Percentiles rank a stretch among this genome's conserved stretches.
phyloP scores from a whole-genome alignment of 2,113 vertebrate species.

The Oplegnathus fasciatus region DNA sequence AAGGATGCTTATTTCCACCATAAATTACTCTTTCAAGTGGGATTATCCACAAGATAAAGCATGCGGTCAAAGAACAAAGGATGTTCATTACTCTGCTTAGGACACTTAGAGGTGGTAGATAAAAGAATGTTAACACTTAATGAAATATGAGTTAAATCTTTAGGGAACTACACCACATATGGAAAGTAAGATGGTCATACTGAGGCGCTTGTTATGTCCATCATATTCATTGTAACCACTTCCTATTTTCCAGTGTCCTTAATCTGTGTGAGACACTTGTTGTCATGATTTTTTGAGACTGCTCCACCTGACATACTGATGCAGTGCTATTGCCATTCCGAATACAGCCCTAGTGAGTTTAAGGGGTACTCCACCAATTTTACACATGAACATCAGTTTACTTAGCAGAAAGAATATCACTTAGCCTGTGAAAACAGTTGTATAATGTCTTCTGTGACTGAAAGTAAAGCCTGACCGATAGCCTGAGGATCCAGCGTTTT shows the following conservation, averaged over 20 bases:
- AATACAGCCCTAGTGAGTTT: background rate
- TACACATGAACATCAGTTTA: too few species aligned
- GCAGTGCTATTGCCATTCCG: background rate
- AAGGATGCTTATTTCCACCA: conserved; percentile 40
- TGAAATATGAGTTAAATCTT: background rate
- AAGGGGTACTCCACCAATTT: too few species aligned
- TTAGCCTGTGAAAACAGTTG: too few species aligned
- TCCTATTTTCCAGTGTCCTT: background rate
- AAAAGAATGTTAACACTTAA: background rate
- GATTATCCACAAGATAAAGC: conserved; percentile 36
- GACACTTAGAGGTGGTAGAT: background rate
- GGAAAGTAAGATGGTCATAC: background rate
- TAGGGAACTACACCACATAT: too few species aligned
- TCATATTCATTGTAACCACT: too few species aligned
- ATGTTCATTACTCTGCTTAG: conserved; percentile 17
- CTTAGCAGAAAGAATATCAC: too few species aligned
- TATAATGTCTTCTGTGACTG: background rate
- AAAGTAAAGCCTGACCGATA: too few species aligned
- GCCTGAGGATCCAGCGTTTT: background rate
- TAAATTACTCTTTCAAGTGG: conserved; percentile 34
- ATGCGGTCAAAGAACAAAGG: conserved; percentile 17
- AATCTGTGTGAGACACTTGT: background rate
- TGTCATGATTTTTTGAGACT: background rate
- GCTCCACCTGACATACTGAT: background rate
- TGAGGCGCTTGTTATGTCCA: background rate